Evolutionary conservation across 2,888 invertebrate species (phyloP), one percentile per base, ranked within the genome.

Genomic region (Electrophaes corylata): DNA sequence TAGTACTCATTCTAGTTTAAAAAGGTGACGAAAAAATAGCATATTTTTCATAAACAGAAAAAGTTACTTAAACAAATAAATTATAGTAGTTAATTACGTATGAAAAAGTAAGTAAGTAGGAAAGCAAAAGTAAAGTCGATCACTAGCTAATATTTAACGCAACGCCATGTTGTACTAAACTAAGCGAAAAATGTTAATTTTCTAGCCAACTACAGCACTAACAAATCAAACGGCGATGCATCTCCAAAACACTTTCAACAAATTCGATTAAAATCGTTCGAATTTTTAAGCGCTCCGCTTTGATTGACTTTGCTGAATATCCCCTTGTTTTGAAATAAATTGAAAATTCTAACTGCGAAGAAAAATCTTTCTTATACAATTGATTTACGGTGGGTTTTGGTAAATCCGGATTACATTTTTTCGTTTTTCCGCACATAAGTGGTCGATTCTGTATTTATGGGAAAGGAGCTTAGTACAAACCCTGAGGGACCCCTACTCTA

Each of bases 391-490:
- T 68, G 46, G 53, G 61, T 65, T 73, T 79, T 49, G 52, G 51
- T 53, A 51, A 47, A 26, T 39, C 4, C 19, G 3, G 12, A 26
- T 57, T 23, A n/a, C 11, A 71, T 75, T 77, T 78, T 75, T 69
- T 49, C 62, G 65, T 67, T 76, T 81, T 81, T 77, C 73, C 69
- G 60, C 71, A 71, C 71, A 71, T 77, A 81, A 81, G 80, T 78
- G 79, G 78, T 83, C 83, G 81, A 85, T 85, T 81, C 76, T 73
- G 72, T 81, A 85, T 84, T 84, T 84, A 86, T 84, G 76, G 79
- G 79, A 75, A 76, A 72, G 71, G 70, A 81, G 81, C 81, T 83
- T 81, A 80, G 76, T 72, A 50, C 61, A 69, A 78, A 78, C 73
- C 81, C 76, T 79, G 70, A 69, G 76, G 76, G 83, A 76, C 74